These are phyloP conservation scores for Crypturellus undulatus DNA, from an alignment of 2,113 vertebrate genomes.

Conservation along the genomic window DNA sequence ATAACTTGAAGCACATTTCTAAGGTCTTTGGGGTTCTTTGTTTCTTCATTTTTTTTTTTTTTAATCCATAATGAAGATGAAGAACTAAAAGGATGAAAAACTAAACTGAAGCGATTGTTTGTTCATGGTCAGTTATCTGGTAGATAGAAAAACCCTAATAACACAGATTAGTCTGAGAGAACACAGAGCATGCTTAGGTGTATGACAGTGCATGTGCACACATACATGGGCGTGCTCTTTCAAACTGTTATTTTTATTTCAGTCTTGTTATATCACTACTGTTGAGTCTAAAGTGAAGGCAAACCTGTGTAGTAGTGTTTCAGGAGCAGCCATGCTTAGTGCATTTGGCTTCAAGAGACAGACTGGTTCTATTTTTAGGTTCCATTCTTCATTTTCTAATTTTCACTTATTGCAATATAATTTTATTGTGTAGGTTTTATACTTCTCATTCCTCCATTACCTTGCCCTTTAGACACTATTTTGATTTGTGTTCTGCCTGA, in stretches of 20 bases:
- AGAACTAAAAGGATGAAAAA: not conserved
- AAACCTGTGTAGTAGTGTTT: not conserved
- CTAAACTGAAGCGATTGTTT: not conserved
- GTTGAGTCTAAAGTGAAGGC: not conserved
- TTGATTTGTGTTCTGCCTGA: constrained; percentile 75
- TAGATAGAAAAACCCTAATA: not conserved
- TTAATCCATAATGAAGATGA: not conserved
- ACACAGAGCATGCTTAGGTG: accelerated
- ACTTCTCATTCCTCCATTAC: constrained; percentile 24
- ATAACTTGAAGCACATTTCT: not conserved
- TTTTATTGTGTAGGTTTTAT: constrained; percentile 67
- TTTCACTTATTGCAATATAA: constrained; percentile 53
- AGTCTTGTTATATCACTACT: not conserved
- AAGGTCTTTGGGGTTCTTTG: not conserved
- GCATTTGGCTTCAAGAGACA: not conserved
- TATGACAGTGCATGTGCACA: accelerated
- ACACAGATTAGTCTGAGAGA: accelerated
- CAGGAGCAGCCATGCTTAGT: not conserved
- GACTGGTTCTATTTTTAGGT: constrained; percentile 23
- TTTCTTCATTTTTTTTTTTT: not conserved
- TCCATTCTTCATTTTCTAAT: constrained; percentile 65
- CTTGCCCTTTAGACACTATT: constrained; percentile 75
- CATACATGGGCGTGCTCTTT: not conserved
- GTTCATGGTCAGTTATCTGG: not conserved
- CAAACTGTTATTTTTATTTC: not conserved